Percentiles rank a stretch among this genome's conserved stretches.
Evolutionary conservation across 92 coral and sea anemone genomes (phyloP).

Genomic region (Porites rus): DNA sequence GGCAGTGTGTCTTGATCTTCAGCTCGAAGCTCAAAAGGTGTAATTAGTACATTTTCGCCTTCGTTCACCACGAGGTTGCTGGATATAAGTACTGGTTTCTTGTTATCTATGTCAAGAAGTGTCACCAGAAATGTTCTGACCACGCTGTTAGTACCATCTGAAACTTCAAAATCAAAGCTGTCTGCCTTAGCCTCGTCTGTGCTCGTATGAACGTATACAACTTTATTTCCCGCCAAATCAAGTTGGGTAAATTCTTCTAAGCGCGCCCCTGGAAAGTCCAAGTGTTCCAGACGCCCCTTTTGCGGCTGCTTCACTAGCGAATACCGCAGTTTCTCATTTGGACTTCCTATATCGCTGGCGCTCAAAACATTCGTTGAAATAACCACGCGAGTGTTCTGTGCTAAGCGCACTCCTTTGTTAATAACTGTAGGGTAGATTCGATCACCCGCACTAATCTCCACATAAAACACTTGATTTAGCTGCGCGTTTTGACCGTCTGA

Average conservation of each 20-base stretch:
- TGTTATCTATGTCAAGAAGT: constrained; percentile 86
- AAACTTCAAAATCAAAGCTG: constrained; percentile 93
- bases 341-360: constrained; percentile 85
- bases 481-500: constrained; percentile 90
- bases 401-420: constrained; percentile 80
- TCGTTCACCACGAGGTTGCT: constrained; percentile 70
- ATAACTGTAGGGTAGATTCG: constrained; percentile 87
- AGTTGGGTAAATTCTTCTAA: constrained; percentile 82
- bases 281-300: constrained; percentile 86
- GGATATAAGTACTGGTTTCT: constrained; percentile 77
- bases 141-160: constrained; percentile 85
- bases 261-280: constrained; percentile 70
- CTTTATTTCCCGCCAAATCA: constrained; percentile 90
- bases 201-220: constrained; percentile 88
- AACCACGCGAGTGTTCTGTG: constrained; percentile 78
- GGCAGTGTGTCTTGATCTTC: constrained; percentile 91
- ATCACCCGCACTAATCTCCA: constrained; percentile 74
- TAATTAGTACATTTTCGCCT: constrained; percentile 79
- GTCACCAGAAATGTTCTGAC: constrained; percentile 80
- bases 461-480: constrained; percentile 83
- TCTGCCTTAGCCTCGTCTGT: constrained; percentile 85
- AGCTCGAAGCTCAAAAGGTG: constrained; percentile 91
- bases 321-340: constrained; percentile 74
- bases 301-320: constrained; percentile 77
- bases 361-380: constrained; percentile 82